Evolutionary conservation across 2,113 vertebrate genomes (phyloP), one percentile per base, ranked within the genome.

Genomic region (Nerophis ophidion): DNA sequence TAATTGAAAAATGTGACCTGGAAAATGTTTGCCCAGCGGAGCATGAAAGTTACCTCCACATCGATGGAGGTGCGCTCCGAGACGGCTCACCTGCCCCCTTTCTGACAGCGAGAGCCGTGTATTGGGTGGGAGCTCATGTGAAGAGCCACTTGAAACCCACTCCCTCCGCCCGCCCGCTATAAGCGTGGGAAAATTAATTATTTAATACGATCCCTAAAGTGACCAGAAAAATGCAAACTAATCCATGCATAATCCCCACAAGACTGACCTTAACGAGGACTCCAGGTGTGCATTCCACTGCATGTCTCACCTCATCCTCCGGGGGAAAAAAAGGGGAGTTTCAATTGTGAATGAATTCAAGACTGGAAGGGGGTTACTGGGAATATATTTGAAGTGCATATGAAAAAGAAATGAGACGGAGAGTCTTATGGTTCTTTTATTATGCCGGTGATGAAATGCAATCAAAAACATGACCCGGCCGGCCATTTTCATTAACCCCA

Each of bases 1-100:
- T 91, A 91, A 91, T 91, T 91, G 90, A 91, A 91, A 88, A 90
- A 89, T 90, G 86, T 90, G 89, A 91, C 89, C 90, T 89, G 89
- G 89, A 89, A 90, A 90, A 89, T 91, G 89, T 91, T 90, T 90
- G 87, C 86, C 87, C 88, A 90, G 77, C 73, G 52, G 88, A 90
- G 90, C 89, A 90, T 91, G 90, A 91, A 90, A 89, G 89, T 88
- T 91, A 91, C 88, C 87, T 90, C 86, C 84, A 78, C 80, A 84
- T 84, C 58, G 72, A 71, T 52, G 75, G 74, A 66, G 68, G 81
- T 61, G 49, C 62, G 71, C 77, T 80, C 76, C 75, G 72, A 79
- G 68, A 69, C 58, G 48, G 81, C 79, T 89, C 86, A 89, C 86
- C 90, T 90, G 86, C 73, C 40, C 76, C 74, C 70, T 26, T 26